Conservation (phyloP, 1,140 invertebrate species). For the Hyles vespertilio region DNA sequence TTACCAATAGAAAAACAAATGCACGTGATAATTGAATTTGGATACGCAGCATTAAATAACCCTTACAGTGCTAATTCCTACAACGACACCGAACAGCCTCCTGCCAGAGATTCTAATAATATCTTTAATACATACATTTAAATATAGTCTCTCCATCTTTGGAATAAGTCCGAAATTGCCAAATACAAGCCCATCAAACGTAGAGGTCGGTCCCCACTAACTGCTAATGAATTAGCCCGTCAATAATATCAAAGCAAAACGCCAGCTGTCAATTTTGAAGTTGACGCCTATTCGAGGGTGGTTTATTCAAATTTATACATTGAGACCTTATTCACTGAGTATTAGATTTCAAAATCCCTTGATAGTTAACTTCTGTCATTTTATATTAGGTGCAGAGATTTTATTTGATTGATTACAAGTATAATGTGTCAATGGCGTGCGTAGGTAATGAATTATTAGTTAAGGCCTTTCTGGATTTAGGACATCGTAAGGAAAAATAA, state of each 20-base stretch:
- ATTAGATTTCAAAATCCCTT: background rate
- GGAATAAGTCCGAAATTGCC: too few relatives aligned
- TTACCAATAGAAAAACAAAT: too few relatives aligned
- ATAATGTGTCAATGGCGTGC: constrained; percentile 59
- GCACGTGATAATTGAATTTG: too few relatives aligned
- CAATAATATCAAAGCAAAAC: constrained; percentile 60
- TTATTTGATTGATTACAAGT: constrained; percentile 55
- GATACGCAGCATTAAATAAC: too few relatives aligned
- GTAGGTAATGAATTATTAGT: constrained; percentile 5
- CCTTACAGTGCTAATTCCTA: too few relatives aligned
- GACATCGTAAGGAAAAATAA: too few relatives aligned
- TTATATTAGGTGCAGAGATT: constrained; percentile 26
- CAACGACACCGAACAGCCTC: too few relatives aligned
- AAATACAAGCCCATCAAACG: background rate
- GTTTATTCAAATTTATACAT: constrained; percentile 10
- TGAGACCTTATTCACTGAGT: background rate
- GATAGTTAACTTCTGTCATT: background rate
- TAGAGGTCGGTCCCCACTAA: constrained; percentile 7
- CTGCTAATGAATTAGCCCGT: constrained; percentile 53
- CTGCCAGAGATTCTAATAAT: too few relatives aligned
- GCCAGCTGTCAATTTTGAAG: constrained; percentile 56
- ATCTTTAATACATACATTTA: too few relatives aligned
- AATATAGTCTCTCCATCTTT: too few relatives aligned
- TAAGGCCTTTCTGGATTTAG: background rate
- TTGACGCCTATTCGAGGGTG: constrained; percentile 46